phyloP scores from a whole-genome alignment of 1,140 invertebrate genomes.

The Eufriesea mexicana region DNA sequence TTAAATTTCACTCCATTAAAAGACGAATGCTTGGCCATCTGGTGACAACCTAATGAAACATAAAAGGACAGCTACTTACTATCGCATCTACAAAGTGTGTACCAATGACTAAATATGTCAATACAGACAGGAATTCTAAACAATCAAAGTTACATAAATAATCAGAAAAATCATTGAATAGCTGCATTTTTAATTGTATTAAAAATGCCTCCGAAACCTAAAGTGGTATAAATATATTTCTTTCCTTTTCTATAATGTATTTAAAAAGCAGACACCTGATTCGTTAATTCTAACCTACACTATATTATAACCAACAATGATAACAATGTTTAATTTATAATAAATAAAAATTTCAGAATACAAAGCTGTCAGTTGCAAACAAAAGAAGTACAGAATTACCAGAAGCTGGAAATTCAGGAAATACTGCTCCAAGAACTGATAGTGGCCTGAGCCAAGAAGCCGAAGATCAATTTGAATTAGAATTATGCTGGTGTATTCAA shows the following conservation, averaged over 20 bases:
- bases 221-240: conserved; percentile 21
- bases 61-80: not conserved
- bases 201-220: conserved; percentile 52
- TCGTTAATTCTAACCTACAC: not conserved
- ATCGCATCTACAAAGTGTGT: not conserved
- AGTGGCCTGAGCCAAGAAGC: conserved; percentile 79
- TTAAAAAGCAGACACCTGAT: not conserved
- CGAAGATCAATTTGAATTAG: conserved; percentile 87
- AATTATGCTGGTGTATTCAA: conserved; percentile 90
- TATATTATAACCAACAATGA: not conserved
- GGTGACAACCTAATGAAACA: not conserved
- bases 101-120: not conserved
- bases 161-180: not conserved
- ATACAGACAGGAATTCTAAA: not conserved
- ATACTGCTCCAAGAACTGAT: conserved; percentile 35
- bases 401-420: too few relatives aligned
- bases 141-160: not conserved
- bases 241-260: not conserved
- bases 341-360: conserved; percentile 32
- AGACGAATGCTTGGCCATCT: not conserved
- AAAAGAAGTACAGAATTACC: not conserved
- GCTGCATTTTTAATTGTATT: not conserved
- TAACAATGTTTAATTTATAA: not conserved
- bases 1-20: not conserved
- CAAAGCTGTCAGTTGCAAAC: not conserved